Evolutionary conservation across 2,113 vertebrate species (phyloP), one percentile per base, ranked within the genome.

Genomic region (Ammospiza caudacuta): DNA sequence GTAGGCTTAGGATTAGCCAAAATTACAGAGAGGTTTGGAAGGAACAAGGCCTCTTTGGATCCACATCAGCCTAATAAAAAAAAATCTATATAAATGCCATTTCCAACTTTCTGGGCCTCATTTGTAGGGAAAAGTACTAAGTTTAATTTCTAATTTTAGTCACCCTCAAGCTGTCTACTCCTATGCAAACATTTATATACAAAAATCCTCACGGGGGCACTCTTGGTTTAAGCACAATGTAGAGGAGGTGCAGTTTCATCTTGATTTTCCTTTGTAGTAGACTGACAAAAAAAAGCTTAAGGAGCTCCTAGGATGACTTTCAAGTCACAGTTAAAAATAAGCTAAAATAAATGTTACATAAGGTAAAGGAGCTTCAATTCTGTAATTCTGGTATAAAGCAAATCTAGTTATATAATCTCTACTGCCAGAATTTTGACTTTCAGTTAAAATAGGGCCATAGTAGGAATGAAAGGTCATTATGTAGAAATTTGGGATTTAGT

Each of bases 191-290:
- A 46, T 35, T 20, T n/a, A 24, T 25, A 29, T 25, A 4, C 11
- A 11, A 69, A 72, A 67, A 18, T 49, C 82, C 93, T 96, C 94
- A 67, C 31, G 95, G 76, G 95, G 91, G 92, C 90, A 94, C 78
- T 94, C 75, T 95, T 89, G 89, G 14, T 57, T 89, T 92, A 69
- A 89, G 77, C 87, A 85, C 55, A 35, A 9, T 23, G 12, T 16
- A 37, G 44, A 70, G 24, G 20, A 59, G 27, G 5, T 24, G 46
- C 59, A 24, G 18, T 68, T 94, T 74, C 39, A 28, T 69, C 66
- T 54, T 37, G 28, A 15, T 92, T 90, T 63, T 72, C 62, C 83
- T 93, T 86, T 92, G 66, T 70, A 64, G 68, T 21, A 39, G 43
- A 13, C 19, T 39, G 37, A 87, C 84, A 87, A 73, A 87, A 89